Conservation (phyloP, 2,797 vertebrate species). For the Trematomus bernacchii region DNA sequence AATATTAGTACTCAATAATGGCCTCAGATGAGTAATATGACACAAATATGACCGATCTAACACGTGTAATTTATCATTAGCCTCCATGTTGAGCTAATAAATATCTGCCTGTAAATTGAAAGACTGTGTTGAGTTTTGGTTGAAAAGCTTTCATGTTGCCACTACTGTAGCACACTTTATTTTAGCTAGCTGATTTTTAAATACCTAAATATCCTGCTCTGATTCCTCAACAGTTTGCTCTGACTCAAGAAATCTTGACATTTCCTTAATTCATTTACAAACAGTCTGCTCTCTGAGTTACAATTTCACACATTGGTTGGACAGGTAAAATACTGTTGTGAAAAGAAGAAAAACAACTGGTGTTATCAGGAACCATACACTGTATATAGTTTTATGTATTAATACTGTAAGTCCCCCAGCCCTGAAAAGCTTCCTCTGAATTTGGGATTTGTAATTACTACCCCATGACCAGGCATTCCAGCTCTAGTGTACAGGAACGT, state of each 20-base stretch:
- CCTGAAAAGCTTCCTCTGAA: slow-evolving; percentile 10
- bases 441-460: slow-evolving; percentile 43
- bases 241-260: slow-evolving; percentile 26
- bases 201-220: slow-evolving; percentile 28
- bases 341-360: slow-evolving; percentile 27
- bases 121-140: slow-evolving; percentile 18
- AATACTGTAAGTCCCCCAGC: neutral
- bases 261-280: slow-evolving; percentile 28
- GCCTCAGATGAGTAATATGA: slow-evolving; percentile 2
- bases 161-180: neutral
- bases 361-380: neutral
- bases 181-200: slow-evolving; percentile 22
- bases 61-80: slow-evolving; percentile 25
- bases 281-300: slow-evolving; percentile 7
- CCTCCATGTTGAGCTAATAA: slow-evolving; percentile 25
- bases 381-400: neutral
- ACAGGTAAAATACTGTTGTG: slow-evolving; percentile 22
- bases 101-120: slow-evolving; percentile 8
- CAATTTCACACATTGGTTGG: slow-evolving; percentile 52
- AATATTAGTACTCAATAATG: neutral
- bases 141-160: slow-evolving; percentile 9
- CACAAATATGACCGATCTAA: slow-evolving; percentile 9
- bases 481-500: slow-evolving; percentile 45
- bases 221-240: neutral
- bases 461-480: slow-evolving; percentile 62